Evolutionary conservation across 2,888 invertebrate species (phyloP).

Genomic region (Rotaria sp.): DNA sequence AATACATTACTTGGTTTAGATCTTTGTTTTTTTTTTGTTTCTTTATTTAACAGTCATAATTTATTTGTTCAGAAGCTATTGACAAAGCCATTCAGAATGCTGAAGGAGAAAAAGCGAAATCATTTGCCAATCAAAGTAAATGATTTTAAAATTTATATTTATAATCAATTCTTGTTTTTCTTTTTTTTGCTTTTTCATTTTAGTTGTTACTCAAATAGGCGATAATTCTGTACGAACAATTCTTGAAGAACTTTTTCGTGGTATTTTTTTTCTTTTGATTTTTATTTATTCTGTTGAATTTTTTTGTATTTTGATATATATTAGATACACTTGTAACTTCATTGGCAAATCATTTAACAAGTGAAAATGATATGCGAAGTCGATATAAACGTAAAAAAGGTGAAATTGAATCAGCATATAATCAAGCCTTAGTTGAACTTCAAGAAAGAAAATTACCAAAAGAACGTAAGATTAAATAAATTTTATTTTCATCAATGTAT

Average conservation of each 20-base stretch:
- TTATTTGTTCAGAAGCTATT: not conserved
- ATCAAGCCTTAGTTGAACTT: not conserved
- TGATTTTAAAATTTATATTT: not conserved
- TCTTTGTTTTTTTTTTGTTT: not conserved
- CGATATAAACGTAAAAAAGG: conserved; percentile 9
- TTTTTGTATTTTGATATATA: not conserved
- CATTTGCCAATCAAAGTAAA: conserved; percentile 9
- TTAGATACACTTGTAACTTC: not conserved
- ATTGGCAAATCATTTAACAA: not conserved
- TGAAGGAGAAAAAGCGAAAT: not conserved
- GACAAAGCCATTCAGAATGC: not conserved
- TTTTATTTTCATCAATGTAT: not conserved
- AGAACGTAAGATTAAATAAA: not conserved
- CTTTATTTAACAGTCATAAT: not conserved
- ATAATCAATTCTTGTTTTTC: not conserved
- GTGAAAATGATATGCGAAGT: conserved; percentile 7
- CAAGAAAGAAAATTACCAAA: not conserved
- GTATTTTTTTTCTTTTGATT: not conserved
- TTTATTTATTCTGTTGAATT: not conserved
- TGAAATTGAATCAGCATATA: not conserved
- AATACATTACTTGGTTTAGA: not conserved
- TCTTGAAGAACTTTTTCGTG: conserved; percentile 10
- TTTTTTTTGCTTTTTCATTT: not conserved
- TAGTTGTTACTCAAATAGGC: not conserved
- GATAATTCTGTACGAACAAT: not conserved